Evolutionary conservation across 2,113 vertebrate genomes (phyloP), one percentile per base, ranked within the genome.

Genomic region (Prionailurus viverrinus): DNA sequence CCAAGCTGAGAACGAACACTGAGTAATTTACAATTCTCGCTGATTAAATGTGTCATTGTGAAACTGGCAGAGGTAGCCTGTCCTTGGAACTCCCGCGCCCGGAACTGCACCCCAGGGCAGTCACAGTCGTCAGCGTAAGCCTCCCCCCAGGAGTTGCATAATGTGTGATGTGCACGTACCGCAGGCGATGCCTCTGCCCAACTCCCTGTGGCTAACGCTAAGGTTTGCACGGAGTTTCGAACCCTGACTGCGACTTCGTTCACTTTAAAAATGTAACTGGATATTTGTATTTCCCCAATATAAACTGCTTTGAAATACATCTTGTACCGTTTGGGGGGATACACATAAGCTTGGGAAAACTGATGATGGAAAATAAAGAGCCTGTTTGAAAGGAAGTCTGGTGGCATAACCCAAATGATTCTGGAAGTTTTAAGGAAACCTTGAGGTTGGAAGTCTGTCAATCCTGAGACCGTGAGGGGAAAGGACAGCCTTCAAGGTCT

Each of bases 1-100:
- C 65, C 97, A 94, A 31, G 69, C 48, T 68, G 45, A 95, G n/a
- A 39, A 66, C 25, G 39, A 66, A 58, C 85, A 66, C 1, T 80
- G 71, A 83, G 15, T n/a, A 91, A 82, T 78, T 71, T 55, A 41
- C 48, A 61, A 39, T 68, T 86, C 25, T 92, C 91, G 66, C 76
- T 69, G 65, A 48, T 83, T 45, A 89, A 89, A 66, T 48, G 63
- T 95, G 69, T 71, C 31, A 0, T 82, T 92, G 33, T 63, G 55
- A 91, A 33, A 84, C 36, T 36, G 41, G 41, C 41, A 4, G 25
- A 82, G 25, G 51, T 58, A 58, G 58, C 58, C 16, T 8, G 3
- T 74, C 58, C 81, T 78, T 88, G 69, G 36, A 31, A 23, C 31
- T 84, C 82, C 8, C 45, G 31, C 0, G 1, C 36, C n/a, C 0